A percentile compares a stretch with the other conserved stretches of the same genome.
phyloP scores from a whole-genome alignment of 2,888 invertebrate genomes.

The Epinotia ramella region DNA sequence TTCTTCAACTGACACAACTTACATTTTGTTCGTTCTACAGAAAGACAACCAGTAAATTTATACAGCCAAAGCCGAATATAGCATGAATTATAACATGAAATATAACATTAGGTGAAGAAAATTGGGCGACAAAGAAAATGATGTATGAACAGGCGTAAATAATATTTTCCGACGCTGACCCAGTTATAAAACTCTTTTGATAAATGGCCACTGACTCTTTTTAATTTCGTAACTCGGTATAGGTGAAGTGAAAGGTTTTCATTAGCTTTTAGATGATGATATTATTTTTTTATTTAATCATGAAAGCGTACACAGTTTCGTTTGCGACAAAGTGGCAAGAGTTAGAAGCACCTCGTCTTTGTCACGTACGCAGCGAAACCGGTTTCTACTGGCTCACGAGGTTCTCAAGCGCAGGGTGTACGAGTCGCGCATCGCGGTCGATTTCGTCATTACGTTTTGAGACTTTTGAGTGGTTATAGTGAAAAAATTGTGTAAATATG shows the following conservation, averaged over 20 bases:
- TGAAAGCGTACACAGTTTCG: background rate
- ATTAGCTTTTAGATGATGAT: background rate
- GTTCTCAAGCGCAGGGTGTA: too few relatives aligned
- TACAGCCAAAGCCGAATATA: constrained; percentile 49
- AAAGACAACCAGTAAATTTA: constrained; percentile 30
- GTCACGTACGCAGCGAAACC: too few relatives aligned
- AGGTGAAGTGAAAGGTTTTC: constrained; percentile 19
- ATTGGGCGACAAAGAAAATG: constrained; percentile 75
- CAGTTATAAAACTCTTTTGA: constrained; percentile 66
- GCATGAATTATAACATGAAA: constrained; percentile 60
- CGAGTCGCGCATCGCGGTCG: too few relatives aligned
- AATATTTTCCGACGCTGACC: constrained; percentile 64
- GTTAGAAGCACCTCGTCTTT: too few relatives aligned
- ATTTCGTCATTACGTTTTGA: too few relatives aligned
- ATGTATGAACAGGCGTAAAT: constrained; percentile 71
- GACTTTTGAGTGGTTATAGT: too few relatives aligned
- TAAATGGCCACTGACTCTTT: constrained; percentile 62
- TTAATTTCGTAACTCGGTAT: constrained; percentile 38
- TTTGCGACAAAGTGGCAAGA: background rate
- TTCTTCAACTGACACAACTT: constrained; percentile 5
- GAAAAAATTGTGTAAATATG: too few relatives aligned
- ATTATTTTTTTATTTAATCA: background rate
- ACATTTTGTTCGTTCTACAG: constrained; percentile 24
- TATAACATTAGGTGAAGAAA: constrained; percentile 67
- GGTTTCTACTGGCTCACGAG: too few relatives aligned